Evolutionary conservation across 2,797 vertebrate species (phyloP).

Genomic region (Sardinella longiceps): DNA sequence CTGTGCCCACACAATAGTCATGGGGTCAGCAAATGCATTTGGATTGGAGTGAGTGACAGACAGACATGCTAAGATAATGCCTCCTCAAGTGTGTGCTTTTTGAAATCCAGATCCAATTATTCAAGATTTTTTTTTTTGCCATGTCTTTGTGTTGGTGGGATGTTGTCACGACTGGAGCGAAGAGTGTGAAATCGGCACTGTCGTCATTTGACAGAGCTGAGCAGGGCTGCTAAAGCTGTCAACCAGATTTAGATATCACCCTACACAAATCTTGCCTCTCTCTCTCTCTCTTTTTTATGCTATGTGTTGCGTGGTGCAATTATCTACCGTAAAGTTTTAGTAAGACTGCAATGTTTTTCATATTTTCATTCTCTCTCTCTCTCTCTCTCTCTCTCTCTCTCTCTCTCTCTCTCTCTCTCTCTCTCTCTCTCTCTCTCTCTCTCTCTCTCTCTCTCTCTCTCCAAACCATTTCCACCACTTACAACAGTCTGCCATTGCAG

Average conservation of each 20-base stretch:
- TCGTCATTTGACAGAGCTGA: constrained; percentile 19
- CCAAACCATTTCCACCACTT: neutral
- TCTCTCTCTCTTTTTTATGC: neutral
- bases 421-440: neutral
- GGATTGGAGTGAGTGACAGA: neutral
- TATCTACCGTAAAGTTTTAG: neutral
- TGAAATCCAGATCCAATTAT: neutral
- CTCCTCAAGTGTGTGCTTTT: neutral
- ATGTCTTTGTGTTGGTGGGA: neutral
- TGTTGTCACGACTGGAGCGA: neutral
- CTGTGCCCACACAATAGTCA: neutral
- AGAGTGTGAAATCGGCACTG: constrained; percentile 13
- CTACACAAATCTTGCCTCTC: neutral
- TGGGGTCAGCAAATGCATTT: neutral
- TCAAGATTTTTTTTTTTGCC: neutral
- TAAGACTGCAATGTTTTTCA: neutral
- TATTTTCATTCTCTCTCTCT: neutral
- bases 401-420: neutral
- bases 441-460: constrained; percentile 5
- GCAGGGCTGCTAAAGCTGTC: neutral
- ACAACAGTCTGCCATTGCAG: neutral
- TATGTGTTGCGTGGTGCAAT: neutral
- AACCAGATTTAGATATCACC: constrained; percentile 15
- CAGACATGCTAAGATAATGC: neutral
- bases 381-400: neutral